phyloP scores from a whole-genome alignment of 2,113 vertebrate genomes.

The Python bivittatus region DNA sequence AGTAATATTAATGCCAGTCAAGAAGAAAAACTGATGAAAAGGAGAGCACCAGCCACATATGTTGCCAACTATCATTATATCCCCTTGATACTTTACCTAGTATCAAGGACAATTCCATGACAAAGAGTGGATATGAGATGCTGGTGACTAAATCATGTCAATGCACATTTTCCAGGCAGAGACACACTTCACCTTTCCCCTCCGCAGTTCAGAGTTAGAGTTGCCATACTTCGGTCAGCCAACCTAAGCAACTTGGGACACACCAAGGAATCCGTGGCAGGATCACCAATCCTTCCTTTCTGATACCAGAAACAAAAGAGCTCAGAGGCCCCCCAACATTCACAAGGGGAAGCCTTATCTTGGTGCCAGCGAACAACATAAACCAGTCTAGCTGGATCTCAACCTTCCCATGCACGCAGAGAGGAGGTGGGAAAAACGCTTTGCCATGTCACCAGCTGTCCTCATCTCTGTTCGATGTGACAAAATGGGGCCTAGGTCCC shows the following conservation, averaged over 20 bases:
- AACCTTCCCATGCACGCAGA: not conserved
- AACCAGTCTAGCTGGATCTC: not conserved
- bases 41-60: not conserved
- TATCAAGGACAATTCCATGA: not conserved
- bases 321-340: not conserved
- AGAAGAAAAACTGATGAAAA: not conserved
- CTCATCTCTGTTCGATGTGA: not conserved
- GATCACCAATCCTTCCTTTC: not conserved
- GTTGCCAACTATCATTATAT: not conserved
- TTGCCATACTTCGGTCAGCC: not conserved
- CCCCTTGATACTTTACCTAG: not conserved
- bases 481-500: not conserved
- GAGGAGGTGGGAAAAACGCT: not conserved
- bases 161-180: not conserved
- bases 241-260: not conserved
- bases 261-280: not conserved
- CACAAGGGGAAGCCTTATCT: not conserved
- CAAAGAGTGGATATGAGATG: not conserved
- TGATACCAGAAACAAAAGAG: not conserved
- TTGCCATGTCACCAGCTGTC: not conserved
- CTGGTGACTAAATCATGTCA: not conserved
- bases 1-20: not conserved
- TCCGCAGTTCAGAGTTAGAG: not conserved
- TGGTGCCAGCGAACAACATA: not conserved
- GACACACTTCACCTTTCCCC: not conserved